Conservation (phyloP, 2,888 invertebrate species). For the Noctua pronuba region DNA sequence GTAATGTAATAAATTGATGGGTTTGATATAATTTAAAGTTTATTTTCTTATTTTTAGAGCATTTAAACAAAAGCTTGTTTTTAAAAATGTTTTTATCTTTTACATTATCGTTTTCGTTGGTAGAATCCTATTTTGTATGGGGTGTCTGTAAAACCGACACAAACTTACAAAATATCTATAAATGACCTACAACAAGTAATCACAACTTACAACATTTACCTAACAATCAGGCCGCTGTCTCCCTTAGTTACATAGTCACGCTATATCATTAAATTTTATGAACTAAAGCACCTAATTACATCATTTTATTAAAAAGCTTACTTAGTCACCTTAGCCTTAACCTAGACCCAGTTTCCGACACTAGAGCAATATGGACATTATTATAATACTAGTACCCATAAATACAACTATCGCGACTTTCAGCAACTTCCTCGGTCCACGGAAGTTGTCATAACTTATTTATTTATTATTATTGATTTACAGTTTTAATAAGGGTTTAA, state of each 20-base stretch:
- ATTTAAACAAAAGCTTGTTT: background rate
- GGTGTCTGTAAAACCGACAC: too few species aligned
- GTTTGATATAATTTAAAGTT: background rate
- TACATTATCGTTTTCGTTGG: background rate
- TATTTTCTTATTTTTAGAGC: too few species aligned
- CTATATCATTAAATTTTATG: constrained; percentile 13
- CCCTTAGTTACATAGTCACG: background rate
- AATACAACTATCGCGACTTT: constrained; percentile 1
- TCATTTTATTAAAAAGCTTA: constrained; percentile 8
- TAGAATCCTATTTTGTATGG: background rate
- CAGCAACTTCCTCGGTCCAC: constrained; percentile 29
- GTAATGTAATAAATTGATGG: too few species aligned
- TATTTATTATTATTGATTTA: constrained; percentile 41
- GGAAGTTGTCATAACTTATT: constrained; percentile 38
- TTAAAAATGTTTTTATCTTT: background rate
- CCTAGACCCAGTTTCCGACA: constrained; percentile 29
- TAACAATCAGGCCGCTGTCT: background rate
- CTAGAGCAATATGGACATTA: background rate
- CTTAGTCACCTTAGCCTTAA: constrained; percentile 2
- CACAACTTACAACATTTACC: background rate
- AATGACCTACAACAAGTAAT: background rate
- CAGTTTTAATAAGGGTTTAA: background rate
- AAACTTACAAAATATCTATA: background rate
- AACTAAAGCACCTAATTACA: background rate
- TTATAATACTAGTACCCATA: constrained; percentile 1